Conservation (phyloP, 1,140 invertebrate genomes). For the Drosophila melanica region DNA sequence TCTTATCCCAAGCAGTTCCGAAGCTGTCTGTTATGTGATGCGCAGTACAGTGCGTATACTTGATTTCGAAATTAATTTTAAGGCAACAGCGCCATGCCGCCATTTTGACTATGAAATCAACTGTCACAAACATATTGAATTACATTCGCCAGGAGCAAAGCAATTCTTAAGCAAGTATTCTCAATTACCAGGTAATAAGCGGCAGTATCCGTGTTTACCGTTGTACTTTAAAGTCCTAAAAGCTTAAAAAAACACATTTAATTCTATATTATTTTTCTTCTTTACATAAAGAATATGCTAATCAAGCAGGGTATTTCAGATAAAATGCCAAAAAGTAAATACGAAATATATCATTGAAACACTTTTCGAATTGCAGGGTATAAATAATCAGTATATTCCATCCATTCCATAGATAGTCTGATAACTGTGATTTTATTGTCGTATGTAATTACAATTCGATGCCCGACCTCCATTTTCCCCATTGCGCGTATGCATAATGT, state of each 20-base stretch:
- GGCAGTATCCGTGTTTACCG: too few species aligned
- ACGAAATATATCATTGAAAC: not conserved
- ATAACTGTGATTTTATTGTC: not conserved
- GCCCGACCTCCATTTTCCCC: too few species aligned
- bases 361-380: not conserved
- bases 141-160: not conserved
- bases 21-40: not conserved
- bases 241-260: too few species aligned
- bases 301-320: not conserved
- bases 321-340: not conserved
- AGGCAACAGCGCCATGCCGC: conserved; percentile 4
- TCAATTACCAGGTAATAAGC: too few species aligned
- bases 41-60: conserved; percentile 10
- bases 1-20: too few species aligned
- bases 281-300: too few species aligned
- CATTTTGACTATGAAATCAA: conserved; percentile 7
- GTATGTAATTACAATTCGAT: not conserved
- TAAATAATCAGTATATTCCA: too few species aligned
- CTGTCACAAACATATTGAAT: conserved; percentile 16
- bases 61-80: conserved; percentile 10
- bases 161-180: too few species aligned
- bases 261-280: too few species aligned
- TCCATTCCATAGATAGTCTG: not conserved
- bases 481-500: not conserved
- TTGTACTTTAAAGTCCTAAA: too few species aligned